phyloP scores from a whole-genome alignment of 2,113 vertebrate species.

The Burhinus oedicnemus region DNA sequence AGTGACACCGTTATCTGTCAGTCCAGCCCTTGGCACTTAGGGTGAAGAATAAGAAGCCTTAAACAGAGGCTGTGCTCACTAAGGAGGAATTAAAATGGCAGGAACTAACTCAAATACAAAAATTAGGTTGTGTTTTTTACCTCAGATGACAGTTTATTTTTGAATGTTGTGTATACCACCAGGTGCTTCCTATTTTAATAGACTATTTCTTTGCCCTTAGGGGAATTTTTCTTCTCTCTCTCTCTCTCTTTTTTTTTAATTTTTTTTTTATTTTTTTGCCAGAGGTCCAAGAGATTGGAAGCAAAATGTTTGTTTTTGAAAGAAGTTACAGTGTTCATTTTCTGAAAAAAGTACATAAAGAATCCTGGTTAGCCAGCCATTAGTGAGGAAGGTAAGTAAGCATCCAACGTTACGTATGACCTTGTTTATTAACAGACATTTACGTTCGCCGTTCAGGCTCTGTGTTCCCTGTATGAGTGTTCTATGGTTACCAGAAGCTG shows the following conservation, averaged over 20 bases:
- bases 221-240: not conserved
- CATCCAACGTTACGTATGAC: rapidly evolving
- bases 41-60: not conserved
- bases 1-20: not conserved
- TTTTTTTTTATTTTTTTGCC: not conserved
- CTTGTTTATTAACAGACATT: not conserved
- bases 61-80: not conserved
- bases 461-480: not conserved
- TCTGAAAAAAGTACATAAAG: not conserved
- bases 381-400: not conserved
- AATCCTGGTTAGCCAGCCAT: rapidly evolving
- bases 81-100: not conserved
- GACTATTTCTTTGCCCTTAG: not conserved
- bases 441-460: rapidly evolving
- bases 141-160: not conserved
- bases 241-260: not conserved
- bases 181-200: not conserved
- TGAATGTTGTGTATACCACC: not conserved
- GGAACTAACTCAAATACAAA: not conserved
- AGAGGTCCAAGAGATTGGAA: not conserved
- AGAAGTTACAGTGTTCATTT: not conserved
- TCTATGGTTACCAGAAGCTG: not conserved
- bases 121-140: not conserved
- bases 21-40: not conserved
- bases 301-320: not conserved